A percentile compares a stretch with the other conserved stretches of the same genome.
Evolutionary conservation across 2,797 vertebrate species (phyloP).

Genomic region (Adelosebastes latens): DNA sequence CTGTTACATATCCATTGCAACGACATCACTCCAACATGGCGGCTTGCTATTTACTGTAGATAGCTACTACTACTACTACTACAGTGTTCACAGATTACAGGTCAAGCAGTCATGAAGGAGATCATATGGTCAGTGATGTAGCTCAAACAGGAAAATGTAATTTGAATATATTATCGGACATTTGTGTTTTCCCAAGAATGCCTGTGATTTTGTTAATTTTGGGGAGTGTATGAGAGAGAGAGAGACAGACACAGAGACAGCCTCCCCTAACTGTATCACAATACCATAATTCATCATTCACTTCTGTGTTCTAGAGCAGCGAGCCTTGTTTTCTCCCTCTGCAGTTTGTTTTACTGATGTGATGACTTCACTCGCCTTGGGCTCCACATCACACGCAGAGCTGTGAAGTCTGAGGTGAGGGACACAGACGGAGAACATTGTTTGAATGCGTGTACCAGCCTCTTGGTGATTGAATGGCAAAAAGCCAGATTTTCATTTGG

Average conservation of each 20-base stretch:
- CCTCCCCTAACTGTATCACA: not conserved
- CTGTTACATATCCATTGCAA: too few species aligned
- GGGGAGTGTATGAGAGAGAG: not conserved
- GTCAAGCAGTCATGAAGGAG: slow-evolving; percentile 16
- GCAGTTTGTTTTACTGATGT: slow-evolving; percentile 62
- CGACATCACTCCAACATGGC: too few species aligned
- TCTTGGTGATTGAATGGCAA: slow-evolving; percentile 28
- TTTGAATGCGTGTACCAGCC: slow-evolving; percentile 18
- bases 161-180: slow-evolving; percentile 13
- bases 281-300: slow-evolving; percentile 31
- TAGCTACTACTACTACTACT: not conserved
- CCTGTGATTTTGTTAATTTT: slow-evolving; percentile 27
- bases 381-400: slow-evolving; percentile 48
- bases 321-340: slow-evolving; percentile 37
- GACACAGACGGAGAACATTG: slow-evolving; percentile 28
- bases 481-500: slow-evolving; percentile 35
- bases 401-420: slow-evolving; percentile 42
- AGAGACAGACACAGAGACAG: not conserved
- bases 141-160: slow-evolving; percentile 13
- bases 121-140: slow-evolving; percentile 12
- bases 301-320: slow-evolving; percentile 32
- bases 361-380: slow-evolving; percentile 53
- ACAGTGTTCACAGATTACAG: not conserved
- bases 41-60: too few species aligned
- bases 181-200: slow-evolving; percentile 5